phyloP scores from a whole-genome alignment of 2,888 invertebrate species.

The Pasiphila rectangulata region DNA sequence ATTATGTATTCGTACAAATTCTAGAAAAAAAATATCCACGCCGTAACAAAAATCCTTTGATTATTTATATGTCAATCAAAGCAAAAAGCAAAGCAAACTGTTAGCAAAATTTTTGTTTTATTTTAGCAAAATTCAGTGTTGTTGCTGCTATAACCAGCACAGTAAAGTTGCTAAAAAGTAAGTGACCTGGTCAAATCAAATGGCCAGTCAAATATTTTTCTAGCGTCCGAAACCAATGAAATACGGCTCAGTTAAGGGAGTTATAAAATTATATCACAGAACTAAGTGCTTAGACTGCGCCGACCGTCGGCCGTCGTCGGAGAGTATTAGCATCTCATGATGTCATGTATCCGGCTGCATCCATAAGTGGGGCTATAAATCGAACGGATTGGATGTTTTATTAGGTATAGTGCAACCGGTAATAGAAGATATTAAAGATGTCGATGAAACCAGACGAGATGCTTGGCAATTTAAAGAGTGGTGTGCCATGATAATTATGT shows the following conservation, averaged over 20 bases:
- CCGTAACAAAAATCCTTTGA: too few species aligned
- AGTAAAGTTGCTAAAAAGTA: too few species aligned
- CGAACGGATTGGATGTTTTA: slow-evolving; percentile 64
- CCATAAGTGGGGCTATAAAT: slow-evolving; percentile 62
- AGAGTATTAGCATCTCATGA: slow-evolving; percentile 71
- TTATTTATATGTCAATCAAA: too few species aligned
- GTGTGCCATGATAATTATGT: slow-evolving; percentile 68
- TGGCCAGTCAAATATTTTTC: too few species aligned
- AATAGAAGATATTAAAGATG: slow-evolving; percentile 69
- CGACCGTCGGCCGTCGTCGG: slow-evolving; percentile 12
- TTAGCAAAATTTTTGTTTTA: too few species aligned
- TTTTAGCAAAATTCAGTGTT: too few species aligned
- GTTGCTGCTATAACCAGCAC: too few species aligned
- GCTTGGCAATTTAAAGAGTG: slow-evolving; percentile 70
- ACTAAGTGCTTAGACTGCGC: background rate
- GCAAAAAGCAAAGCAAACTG: background rate
- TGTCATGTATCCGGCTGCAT: slow-evolving; percentile 71
- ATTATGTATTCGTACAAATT: too few species aligned
- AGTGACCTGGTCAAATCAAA: too few species aligned
- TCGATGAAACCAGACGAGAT: slow-evolving; percentile 67
- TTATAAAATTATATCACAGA: background rate
- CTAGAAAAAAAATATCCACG: too few species aligned
- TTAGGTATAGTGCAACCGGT: slow-evolving; percentile 59
- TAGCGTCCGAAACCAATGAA: too few species aligned
- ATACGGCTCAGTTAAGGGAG: background rate